phyloP scores from a whole-genome alignment of 1,140 invertebrate species.

The Aradophagus sp. region DNA sequence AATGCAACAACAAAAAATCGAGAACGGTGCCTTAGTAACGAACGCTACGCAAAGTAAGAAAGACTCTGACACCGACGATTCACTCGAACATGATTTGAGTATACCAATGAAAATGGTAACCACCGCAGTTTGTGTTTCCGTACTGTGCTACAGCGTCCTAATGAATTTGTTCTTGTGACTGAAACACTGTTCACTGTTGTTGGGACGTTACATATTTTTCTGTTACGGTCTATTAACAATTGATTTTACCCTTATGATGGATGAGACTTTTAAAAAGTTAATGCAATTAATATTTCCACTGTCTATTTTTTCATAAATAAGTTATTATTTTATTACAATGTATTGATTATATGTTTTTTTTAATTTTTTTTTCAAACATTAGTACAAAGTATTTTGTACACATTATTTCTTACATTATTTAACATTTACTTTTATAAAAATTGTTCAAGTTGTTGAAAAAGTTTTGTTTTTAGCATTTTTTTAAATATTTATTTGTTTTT shows the following conservation, averaged over 20 bases:
- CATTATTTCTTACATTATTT: too few species aligned
- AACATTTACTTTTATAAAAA: too few species aligned
- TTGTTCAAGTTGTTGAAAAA: too few species aligned
- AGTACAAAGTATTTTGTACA: too few species aligned
- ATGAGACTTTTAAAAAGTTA: constrained; percentile 21
- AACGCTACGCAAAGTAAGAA: constrained; percentile 62
- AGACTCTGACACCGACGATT: constrained; percentile 61
- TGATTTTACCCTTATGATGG: constrained; percentile 30
- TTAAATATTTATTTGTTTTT: too few species aligned
- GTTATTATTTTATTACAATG: too few species aligned
- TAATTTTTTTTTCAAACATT: too few species aligned
- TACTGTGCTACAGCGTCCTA: constrained; percentile 74
- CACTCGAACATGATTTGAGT: constrained; percentile 63
- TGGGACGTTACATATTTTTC: constrained; percentile 25
- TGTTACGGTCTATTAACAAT: constrained; percentile 38
- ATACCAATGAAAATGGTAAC: constrained; percentile 74
- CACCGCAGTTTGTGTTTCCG: constrained; percentile 74
- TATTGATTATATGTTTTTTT: too few species aligned
- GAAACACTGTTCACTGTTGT: constrained; percentile 24
- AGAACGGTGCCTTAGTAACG: constrained; percentile 62
- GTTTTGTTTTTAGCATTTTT: too few species aligned
- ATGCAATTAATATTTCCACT: too few species aligned
- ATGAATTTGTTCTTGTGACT: constrained; percentile 72
- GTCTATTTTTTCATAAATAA: too few species aligned
- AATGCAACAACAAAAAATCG: constrained; percentile 44